Conservation (phyloP, 2,113 vertebrate species). For the Anarrhichthys ocellatus region DNA sequence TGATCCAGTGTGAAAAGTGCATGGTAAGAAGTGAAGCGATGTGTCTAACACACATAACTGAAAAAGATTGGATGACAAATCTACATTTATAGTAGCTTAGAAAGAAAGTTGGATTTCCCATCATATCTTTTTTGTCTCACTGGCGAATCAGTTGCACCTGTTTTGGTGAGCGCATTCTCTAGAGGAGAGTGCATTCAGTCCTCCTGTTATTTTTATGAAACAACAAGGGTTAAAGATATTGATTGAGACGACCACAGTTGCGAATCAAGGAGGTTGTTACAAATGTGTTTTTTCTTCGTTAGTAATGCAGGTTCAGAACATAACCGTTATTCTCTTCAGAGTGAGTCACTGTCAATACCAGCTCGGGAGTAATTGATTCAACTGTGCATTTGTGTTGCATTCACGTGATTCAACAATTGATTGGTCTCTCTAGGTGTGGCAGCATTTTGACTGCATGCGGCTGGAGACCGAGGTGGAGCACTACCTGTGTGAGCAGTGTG, state of each 20-base stretch:
- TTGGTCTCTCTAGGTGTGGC: constrained; percentile 89
- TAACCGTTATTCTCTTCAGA: neutral
- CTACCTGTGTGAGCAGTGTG: constrained; percentile 97
- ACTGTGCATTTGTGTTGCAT: neutral
- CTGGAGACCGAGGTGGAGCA: constrained; percentile 94
- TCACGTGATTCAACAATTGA: neutral
- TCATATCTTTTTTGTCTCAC: neutral
- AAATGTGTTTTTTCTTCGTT: constrained; percentile 7
- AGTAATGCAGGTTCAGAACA: neutral
- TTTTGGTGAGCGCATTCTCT: constrained; percentile 5
- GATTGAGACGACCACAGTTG: constrained; percentile 12
- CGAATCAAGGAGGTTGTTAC: constrained; percentile 12
- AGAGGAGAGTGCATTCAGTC: constrained; percentile 10
- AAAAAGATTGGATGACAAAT: neutral
- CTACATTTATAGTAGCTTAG: neutral
- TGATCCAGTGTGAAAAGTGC: constrained; percentile 99
- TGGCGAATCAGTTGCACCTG: constrained; percentile 19
- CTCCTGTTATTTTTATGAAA: constrained; percentile 52
- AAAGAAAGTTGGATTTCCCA: neutral
- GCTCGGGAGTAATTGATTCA: neutral
- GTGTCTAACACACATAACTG: too few relatives aligned
- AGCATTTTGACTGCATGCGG: constrained; percentile 99
- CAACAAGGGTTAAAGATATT: constrained; percentile 15
- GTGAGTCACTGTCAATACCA: constrained; percentile 1
- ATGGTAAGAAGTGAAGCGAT: constrained; percentile 86